phyloP scores from a whole-genome alignment of 1,140 invertebrate genomes.

The Dolichoris vasculosae region DNA sequence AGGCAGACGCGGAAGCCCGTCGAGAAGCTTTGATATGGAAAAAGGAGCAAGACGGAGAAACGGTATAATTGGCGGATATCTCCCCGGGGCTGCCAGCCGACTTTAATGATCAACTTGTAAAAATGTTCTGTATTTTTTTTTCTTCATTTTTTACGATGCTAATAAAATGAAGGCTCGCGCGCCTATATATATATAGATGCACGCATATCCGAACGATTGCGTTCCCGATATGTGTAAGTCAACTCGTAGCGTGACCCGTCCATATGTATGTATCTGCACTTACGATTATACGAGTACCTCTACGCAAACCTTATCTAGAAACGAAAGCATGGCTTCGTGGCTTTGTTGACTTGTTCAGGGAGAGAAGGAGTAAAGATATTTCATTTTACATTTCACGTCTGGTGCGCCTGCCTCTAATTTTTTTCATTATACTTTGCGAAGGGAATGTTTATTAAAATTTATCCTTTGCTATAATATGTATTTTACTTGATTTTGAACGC shows the following conservation, averaged over 20 bases:
- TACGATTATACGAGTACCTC: neutral
- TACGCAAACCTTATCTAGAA: conserved; percentile 11
- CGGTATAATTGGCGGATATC: conserved; percentile 63
- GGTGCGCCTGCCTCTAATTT: neutral
- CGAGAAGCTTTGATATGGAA: conserved; percentile 25
- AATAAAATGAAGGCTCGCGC: conserved; percentile 51
- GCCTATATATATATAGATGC: neutral
- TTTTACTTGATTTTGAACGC: too few species aligned
- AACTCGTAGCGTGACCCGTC: neutral
- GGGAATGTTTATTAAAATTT: too few species aligned
- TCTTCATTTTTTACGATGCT: conserved; percentile 53
- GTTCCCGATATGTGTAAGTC: neutral
- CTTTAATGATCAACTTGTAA: conserved; percentile 67
- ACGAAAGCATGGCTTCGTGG: neutral
- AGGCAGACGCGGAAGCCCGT: conserved; percentile 27
- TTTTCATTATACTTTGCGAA: neutral
- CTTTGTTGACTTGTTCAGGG: neutral
- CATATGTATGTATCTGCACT: neutral
- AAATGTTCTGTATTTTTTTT: conserved; percentile 64
- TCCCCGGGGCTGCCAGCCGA: conserved; percentile 52
- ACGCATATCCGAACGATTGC: conserved; percentile 14
- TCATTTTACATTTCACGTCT: neutral
- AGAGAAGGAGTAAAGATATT: neutral
- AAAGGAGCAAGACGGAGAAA: conserved; percentile 48
- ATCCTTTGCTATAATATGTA: too few species aligned